These are phyloP conservation scores for Lutjanus erythropterus DNA, from an alignment of 2,113 vertebrate species.

Conservation along the genomic window DNA sequence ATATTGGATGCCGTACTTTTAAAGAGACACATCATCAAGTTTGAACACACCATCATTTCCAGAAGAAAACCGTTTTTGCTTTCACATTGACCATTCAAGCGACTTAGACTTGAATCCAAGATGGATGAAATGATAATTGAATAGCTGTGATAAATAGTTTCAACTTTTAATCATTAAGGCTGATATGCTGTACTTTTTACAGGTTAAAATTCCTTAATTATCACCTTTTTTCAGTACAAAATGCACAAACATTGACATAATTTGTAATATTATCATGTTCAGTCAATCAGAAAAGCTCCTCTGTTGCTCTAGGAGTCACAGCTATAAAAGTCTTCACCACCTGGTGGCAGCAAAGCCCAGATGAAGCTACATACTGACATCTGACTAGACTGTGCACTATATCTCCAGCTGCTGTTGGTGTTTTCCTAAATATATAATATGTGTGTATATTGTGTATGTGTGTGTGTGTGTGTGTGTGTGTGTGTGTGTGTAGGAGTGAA, in stretches of 20 bases:
- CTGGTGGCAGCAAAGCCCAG: conserved; percentile 49
- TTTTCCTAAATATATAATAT: background rate
- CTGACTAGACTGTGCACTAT: background rate
- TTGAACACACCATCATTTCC: background rate
- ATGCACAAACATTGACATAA: background rate
- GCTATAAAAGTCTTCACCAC: conserved; percentile 38
- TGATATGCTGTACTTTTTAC: no score
- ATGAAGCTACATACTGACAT: background rate
- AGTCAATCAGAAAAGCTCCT: background rate
- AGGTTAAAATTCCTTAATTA: no score
- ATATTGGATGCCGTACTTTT: no score
- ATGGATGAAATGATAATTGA: no score
- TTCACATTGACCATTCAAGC: background rate
- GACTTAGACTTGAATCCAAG: background rate
- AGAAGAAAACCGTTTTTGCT: background rate
- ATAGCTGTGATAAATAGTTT: no score
- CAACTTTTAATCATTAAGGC: no score
- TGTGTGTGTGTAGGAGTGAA: conserved; percentile 90
- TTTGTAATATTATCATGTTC: background rate
- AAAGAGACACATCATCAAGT: no score
- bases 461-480: conserved; percentile 16
- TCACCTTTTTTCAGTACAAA: no score
- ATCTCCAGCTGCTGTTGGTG: background rate
- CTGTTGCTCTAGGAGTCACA: no score
- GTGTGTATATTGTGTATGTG: background rate